Percentiles rank a stretch among this genome's conserved stretches.
Evolutionary conservation across 2,888 invertebrate species (phyloP).

Genomic region (Pheosia gnoma): DNA sequence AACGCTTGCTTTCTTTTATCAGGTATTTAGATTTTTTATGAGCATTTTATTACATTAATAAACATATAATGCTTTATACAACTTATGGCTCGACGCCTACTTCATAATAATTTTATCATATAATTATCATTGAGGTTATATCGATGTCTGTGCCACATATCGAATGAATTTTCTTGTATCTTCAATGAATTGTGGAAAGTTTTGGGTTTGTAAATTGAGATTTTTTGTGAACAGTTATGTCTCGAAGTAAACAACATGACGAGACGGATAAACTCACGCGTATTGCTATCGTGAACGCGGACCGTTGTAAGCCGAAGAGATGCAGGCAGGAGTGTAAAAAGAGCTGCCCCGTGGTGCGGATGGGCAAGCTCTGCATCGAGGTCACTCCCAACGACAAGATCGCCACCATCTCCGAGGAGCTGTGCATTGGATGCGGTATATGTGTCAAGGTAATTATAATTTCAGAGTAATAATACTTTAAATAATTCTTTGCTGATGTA

Average conservation of each 20-base stretch:
- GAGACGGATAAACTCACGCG: constrained; percentile 97
- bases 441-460: constrained; percentile 93
- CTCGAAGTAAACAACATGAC: constrained; percentile 87
- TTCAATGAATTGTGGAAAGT: constrained; percentile 25
- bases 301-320: constrained; percentile 99
- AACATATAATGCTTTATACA: constrained; percentile 16
- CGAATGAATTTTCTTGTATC: constrained; percentile 43
- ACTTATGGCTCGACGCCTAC: constrained; percentile 17
- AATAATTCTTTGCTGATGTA: constrained; percentile 6
- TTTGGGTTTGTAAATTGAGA: constrained; percentile 29
- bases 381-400: constrained; percentile 98
- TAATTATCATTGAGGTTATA: constrained; percentile 71
- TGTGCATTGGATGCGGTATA: constrained; percentile 99
- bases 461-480: constrained; percentile 14
- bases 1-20: constrained; percentile 72
- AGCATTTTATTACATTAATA: constrained; percentile 13
- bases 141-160: constrained; percentile 69
- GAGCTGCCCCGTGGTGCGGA: constrained; percentile 98
- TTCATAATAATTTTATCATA: constrained; percentile 36
- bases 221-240: constrained; percentile 67
- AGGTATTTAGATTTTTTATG: constrained; percentile 58
- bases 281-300: constrained; percentile 98
- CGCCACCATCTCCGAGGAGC: constrained; percentile 97
- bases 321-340: constrained; percentile 99
- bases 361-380: constrained; percentile 99